Evolutionary conservation across 2,888 invertebrate species (phyloP), one percentile per base, ranked within the genome.

Genomic region (Ametastegia equiseti): DNA sequence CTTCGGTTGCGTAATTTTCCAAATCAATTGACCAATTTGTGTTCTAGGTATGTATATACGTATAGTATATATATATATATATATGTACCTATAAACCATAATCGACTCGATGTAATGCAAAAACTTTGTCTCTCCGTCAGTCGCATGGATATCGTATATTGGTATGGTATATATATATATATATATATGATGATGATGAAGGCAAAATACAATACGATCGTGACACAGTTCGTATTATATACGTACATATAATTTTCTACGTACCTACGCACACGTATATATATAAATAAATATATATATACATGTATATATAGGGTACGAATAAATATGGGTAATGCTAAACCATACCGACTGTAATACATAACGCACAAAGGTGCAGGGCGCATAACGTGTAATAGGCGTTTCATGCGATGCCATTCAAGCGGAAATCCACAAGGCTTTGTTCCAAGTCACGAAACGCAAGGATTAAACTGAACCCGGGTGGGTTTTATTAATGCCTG

Each of bases 371-470:
- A 78, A 78, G 78, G 78, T 78, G 78, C 54, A 54, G 27, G 39
- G 36, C 75, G 45, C 45, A 63, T 78, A 78, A 78, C 84, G 86
- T 85, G 89, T 91, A 91, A 91, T 90, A 90, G 89, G 89, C 90
- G 89, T 90, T 91, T 87, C 90, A 89, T 89, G 90, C 90, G 88
- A 89, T 90, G 90, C 90, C 88, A 88, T 91, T 90, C 89, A 87
- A 88, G 89, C 90, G 90, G 91, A 91, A 90, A 91, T 91, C 91
- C 90, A 89, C 88, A 87, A 88, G 89, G 90, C 91, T 91, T 91
- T 91, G 90, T 90, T 87, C 89, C 88, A 87, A 90, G 91, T 91
- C 91, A 91, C 91, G 91, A 90, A 91, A 90, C 89, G 89, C 88
- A 88, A 89, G 90, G 90, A 91, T 91, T 91, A 91, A 90, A 89